Conservation (phyloP, 2,888 invertebrate genomes). For the Lysandra coridon region DNA sequence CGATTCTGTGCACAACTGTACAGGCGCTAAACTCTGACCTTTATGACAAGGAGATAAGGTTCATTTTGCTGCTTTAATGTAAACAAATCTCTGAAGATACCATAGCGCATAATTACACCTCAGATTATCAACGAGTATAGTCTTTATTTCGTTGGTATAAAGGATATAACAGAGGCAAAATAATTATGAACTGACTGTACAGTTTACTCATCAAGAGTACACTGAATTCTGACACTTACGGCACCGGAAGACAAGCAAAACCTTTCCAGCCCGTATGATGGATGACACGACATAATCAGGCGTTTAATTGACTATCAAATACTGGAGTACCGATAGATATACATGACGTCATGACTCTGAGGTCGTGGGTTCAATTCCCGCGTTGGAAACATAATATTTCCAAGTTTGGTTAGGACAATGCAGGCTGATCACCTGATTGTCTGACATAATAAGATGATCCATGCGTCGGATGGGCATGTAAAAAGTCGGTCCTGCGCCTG, state of each 20-base stretch:
- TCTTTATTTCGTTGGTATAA: neutral
- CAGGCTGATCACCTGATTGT: no score
- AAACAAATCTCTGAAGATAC: neutral
- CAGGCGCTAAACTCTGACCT: neutral
- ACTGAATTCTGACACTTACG: neutral
- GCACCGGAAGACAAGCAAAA: slow-evolving; percentile 15
- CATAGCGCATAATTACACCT: no score
- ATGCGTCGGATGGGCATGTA: no score
- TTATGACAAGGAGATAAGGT: neutral
- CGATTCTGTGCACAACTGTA: slow-evolving; percentile 1
- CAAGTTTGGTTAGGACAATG: no score
- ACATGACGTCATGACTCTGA: no score
- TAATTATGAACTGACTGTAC: neutral
- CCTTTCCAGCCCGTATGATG: neutral
- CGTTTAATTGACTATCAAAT: neutral
- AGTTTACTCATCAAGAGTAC: neutral
- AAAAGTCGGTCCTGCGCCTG: no score
- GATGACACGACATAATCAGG: neutral
- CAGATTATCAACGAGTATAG: no score
- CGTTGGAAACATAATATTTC: no score
- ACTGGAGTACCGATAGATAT: neutral
- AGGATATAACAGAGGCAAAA: neutral
- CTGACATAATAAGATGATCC: no score
- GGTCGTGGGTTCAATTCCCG: no score
- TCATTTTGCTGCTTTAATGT: neutral